Evolutionary conservation across 2,113 vertebrate genomes (phyloP).

Genomic region (Elgaria multicarinata): DNA sequence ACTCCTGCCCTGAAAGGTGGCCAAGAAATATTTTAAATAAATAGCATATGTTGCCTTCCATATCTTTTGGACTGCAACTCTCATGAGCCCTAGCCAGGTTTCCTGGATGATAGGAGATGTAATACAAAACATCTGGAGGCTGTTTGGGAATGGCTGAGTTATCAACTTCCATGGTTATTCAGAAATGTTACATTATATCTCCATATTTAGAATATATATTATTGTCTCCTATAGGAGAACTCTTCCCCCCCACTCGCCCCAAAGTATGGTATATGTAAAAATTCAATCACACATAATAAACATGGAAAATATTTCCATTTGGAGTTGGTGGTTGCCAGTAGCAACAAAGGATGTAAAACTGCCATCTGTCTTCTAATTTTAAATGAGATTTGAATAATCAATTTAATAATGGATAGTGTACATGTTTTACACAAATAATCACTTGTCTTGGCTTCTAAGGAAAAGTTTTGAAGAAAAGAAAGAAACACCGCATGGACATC

Average conservation of each 20-base stretch:
- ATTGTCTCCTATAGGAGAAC: slow-evolving; percentile 48
- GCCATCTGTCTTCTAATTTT: slow-evolving; percentile 82
- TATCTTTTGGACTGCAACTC: too few species aligned
- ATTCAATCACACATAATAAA: slow-evolving; percentile 57
- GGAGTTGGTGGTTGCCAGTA: slow-evolving; percentile 79
- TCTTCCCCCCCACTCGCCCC: background rate
- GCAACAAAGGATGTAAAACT: slow-evolving; percentile 85
- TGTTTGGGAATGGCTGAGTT: too few species aligned
- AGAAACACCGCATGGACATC: slow-evolving; percentile 43
- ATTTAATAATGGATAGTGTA: slow-evolving; percentile 80
- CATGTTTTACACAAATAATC: slow-evolving; percentile 79
- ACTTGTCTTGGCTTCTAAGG: slow-evolving; percentile 71
- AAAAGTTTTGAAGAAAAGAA: slow-evolving; percentile 62
- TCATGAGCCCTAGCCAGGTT: too few species aligned
- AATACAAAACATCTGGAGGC: too few species aligned
- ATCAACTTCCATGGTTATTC: too few species aligned
- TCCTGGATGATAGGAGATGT: too few species aligned
- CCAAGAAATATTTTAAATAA: too few species aligned
- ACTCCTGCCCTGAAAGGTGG: too few species aligned
- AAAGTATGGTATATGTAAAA: slow-evolving; percentile 48
- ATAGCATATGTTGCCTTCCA: too few species aligned
- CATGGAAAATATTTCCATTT: slow-evolving; percentile 75
- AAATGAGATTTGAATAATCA: slow-evolving; percentile 85
- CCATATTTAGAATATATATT: too few species aligned
- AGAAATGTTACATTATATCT: too few species aligned